Percentiles rank a stretch among this genome's conserved stretches.
Evolutionary conservation across 2,797 vertebrate species (phyloP).

Genomic region (Propithecus perrieri): DNA sequence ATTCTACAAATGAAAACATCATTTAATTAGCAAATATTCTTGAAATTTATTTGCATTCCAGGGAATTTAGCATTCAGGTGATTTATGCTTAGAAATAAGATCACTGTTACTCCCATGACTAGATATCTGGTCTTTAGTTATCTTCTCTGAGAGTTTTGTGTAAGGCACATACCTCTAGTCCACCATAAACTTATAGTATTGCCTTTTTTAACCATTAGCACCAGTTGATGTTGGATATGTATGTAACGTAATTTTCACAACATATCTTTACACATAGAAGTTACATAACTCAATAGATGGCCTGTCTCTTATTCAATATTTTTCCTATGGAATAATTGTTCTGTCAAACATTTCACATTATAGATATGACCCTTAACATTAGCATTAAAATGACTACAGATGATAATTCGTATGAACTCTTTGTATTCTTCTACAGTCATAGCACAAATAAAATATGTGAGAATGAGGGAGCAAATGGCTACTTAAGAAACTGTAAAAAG

Average conservation of each 20-base stretch:
- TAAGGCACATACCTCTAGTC: neutral
- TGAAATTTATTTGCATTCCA: conserved; percentile 4
- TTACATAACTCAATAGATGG: neutral
- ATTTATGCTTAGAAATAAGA: neutral
- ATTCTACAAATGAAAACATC: neutral
- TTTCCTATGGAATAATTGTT: neutral
- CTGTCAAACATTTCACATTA: neutral
- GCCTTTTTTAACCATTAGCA: neutral
- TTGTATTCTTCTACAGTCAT: neutral
- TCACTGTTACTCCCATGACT: neutral
- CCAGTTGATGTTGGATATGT: neutral
- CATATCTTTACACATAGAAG: neutral
- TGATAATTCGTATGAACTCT: neutral
- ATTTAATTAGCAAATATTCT: neutral
- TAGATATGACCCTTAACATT: neutral
- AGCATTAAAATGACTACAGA: neutral
- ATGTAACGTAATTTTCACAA: neutral
- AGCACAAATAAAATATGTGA: neutral
- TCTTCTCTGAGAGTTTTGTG: neutral
- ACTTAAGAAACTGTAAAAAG: neutral
- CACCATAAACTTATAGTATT: neutral
- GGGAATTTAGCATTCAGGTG: neutral
- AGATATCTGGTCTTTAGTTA: neutral
- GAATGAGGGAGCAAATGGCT: neutral
- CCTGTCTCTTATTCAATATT: neutral